Evolutionary conservation across 2,888 invertebrate species (phyloP).

Genomic region (Melanchra persicariae): DNA sequence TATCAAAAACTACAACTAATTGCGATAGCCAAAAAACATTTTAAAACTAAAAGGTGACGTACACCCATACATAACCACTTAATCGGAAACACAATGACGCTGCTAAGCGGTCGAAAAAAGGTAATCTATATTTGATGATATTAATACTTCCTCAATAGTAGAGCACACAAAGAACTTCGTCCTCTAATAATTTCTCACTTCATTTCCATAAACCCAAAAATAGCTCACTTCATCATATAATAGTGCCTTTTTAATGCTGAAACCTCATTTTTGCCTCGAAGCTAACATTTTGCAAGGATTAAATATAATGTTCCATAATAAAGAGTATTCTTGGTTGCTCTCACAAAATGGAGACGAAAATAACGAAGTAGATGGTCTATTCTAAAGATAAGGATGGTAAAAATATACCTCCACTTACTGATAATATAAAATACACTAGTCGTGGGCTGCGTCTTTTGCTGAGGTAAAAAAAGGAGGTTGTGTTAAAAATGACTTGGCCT

Average conservation of each 20-base stretch:
- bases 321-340: slow-evolving; percentile 20
- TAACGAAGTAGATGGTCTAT: slow-evolving; percentile 10
- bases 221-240: not conserved
- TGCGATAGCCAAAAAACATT: no score
- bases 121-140: not conserved
- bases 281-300: slow-evolving; percentile 46
- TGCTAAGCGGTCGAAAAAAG: no score
- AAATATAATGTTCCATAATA: slow-evolving; percentile 43
- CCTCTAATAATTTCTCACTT: slow-evolving; percentile 1
- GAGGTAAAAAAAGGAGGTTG: not conserved
- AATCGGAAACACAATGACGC: not conserved
- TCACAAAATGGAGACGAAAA: slow-evolving; percentile 30
- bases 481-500: no score
- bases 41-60: no score
- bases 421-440: slow-evolving; percentile 5
- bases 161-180: not conserved
- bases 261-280: slow-evolving; percentile 36
- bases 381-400: slow-evolving; percentile 19
- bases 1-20: no score
- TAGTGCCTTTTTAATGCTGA: slow-evolving; percentile 37
- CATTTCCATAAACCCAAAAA: slow-evolving; percentile 14
- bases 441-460: not conserved
- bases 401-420: not conserved
- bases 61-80: no score
- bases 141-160: not conserved